Evolutionary conservation across 2,888 invertebrate species (phyloP).

Genomic region (Oxytorus armatus): DNA sequence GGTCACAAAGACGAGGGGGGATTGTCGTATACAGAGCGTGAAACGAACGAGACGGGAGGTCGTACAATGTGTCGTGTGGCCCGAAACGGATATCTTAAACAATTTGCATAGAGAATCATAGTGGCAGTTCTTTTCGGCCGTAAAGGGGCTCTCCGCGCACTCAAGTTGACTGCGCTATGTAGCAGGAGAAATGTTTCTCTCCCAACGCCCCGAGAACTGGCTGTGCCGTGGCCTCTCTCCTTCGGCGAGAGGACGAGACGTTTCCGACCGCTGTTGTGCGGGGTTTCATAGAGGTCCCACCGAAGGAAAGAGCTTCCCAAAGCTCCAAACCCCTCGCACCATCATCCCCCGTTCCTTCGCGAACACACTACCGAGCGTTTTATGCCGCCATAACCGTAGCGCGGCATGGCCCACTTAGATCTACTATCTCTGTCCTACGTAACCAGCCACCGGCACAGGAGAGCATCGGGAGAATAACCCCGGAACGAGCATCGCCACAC

Average conservation of each 20-base stretch:
- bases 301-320: slow-evolving; percentile 30
- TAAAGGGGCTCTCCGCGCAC: slow-evolving; percentile 81
- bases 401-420: slow-evolving; percentile 84
- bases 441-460: slow-evolving; percentile 70
- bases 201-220: slow-evolving; percentile 65
- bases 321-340: slow-evolving; percentile 53
- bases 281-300: slow-evolving; percentile 47
- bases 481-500: slow-evolving; percentile 56
- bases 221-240: too few species aligned
- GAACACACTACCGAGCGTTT: slow-evolving; percentile 79
- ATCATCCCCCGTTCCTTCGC: slow-evolving; percentile 35
- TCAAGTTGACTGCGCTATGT: slow-evolving; percentile 75
- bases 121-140: slow-evolving; percentile 83
- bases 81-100: slow-evolving; percentile 82
- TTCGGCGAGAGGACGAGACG: slow-evolving; percentile 48
- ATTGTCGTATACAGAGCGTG: slow-evolving; percentile 17
- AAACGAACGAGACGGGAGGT: slow-evolving; percentile 42
- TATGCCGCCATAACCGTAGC: slow-evolving; percentile 84
- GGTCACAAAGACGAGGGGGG: not conserved
- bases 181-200: slow-evolving; percentile 62
- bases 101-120: slow-evolving; percentile 85
- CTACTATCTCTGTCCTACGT: slow-evolving; percentile 81
- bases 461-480: slow-evolving; percentile 53
- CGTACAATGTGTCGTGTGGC: slow-evolving; percentile 59
- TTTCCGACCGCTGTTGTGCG: slow-evolving; percentile 21